Base-by-base conservation (phyloP, 2,888 invertebrate genomes). In the Drosophila melanosoma region DNA sequence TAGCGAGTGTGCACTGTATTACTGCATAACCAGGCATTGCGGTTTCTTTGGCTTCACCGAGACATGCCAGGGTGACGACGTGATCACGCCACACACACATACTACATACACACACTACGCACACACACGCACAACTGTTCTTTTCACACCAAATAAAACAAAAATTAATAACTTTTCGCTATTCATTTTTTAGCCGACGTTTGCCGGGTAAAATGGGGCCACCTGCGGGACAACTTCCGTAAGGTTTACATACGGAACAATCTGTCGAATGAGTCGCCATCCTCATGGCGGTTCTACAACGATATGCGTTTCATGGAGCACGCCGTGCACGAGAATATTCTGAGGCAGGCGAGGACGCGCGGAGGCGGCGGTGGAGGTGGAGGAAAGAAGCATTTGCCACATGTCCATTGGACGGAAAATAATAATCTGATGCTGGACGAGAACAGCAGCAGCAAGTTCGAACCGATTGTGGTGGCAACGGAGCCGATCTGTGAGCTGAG, bases 221-320 rank as follows among this genome's bases (percentile, higher is more conserved):
- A 91, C 72, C 74, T 91, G 65, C 74, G 90, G n/a, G 90, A 91
- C 67, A 91, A 91, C 76, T 91, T 91, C 75, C 91, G 90, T 35
- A 91, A 91, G 73, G 91, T 91, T 6, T 91, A 90, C 59, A 91
- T 91, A 70, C 81, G 90, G 17, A 91, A 91, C 67, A 89, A 90
- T 56, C 67, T 91, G 45, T 90, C 91, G 26, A 85, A 88, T 61
- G 90, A 91, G 62, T 75, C 89, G 33, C 90, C 91, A 3, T 91
- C 91, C 0, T 89, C 91, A 32, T 91, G 90, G 90, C 85, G 91
- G 20, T 91, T 91, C 65, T 91, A 91, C 67, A 91, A 90, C 54
- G 90, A 91, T 20, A 91, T 91, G 90, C 81, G 91, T 1, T 91
- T 91, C 56, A 91, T 91, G 90, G 90, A 91, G 74, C 76, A 87